phyloP scores from a whole-genome alignment of 2,888 invertebrate genomes.

The Bombylius major region DNA sequence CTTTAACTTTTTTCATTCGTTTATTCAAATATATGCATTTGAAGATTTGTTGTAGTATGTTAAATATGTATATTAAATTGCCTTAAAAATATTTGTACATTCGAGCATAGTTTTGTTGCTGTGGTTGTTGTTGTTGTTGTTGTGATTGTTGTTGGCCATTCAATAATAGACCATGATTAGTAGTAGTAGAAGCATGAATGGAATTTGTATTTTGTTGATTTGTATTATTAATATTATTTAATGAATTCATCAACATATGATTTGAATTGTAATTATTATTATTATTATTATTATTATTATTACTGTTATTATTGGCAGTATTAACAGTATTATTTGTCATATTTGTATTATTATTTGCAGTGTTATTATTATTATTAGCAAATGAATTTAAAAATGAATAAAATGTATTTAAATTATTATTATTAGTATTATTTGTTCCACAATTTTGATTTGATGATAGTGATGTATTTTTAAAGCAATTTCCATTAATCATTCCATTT shows the following conservation, averaged over 20 bases:
- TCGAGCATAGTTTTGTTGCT: conserved; percentile 14
- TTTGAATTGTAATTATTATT: conserved; percentile 1
- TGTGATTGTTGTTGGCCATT: background rate
- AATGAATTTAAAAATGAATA: conserved; percentile 16
- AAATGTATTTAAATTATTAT: conserved; percentile 11
- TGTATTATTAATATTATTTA: conserved; percentile 4
- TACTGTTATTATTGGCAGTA: conserved; percentile 4
- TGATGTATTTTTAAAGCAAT: background rate
- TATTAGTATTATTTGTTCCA: background rate
- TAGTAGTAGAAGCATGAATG: background rate
- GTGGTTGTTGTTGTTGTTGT: conserved; percentile 4
- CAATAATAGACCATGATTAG: conserved; percentile 5
- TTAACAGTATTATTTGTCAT: background rate
- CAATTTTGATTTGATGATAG: background rate
- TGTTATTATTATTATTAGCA: conserved; percentile 8
- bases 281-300: conserved; percentile 3
- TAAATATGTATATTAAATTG: too few relatives aligned
- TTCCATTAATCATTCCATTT: conserved; percentile 6
- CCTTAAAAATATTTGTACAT: conserved; percentile 21
- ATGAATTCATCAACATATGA: too few relatives aligned
- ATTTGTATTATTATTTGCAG: conserved; percentile 12
- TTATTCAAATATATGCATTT: too few relatives aligned
- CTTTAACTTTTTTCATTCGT: too few relatives aligned
- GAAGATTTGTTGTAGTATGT: too few relatives aligned
- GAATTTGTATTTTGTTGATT: conserved; percentile 6